Evolutionary conservation across 2,888 invertebrate genomes (phyloP).

Genomic region (Plutella xylostella): DNA sequence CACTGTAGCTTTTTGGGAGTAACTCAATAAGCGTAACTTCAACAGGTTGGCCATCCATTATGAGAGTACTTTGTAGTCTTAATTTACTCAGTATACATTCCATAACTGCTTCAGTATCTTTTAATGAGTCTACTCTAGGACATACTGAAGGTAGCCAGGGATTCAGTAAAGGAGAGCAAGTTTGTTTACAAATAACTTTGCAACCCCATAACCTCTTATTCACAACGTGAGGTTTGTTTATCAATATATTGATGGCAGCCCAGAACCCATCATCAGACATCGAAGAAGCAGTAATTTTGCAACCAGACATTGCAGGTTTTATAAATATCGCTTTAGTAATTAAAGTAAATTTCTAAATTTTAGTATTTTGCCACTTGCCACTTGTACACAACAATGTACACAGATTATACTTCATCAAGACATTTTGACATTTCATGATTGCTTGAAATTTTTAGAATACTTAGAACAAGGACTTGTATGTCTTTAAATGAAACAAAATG

Average conservation of each 20-base stretch:
- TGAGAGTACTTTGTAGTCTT: not conserved
- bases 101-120: not conserved
- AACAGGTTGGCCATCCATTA: conserved; percentile 10
- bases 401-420: too few species aligned
- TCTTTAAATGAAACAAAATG: too few species aligned
- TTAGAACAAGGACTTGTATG: too few species aligned
- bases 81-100: not conserved
- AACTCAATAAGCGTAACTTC: conserved; percentile 41
- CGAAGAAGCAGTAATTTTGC: not conserved
- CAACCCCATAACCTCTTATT: conserved; percentile 77
- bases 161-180: conserved; percentile 16
- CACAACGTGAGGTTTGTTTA: conserved; percentile 76
- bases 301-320: not conserved
- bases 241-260: conserved; percentile 72
- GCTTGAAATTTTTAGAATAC: too few species aligned
- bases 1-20: conserved; percentile 43
- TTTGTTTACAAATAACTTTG: conserved; percentile 31
- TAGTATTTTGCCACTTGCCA: too few species aligned
- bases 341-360: too few species aligned
- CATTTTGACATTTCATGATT: too few species aligned
- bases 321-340: too few species aligned
- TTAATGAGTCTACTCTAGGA: not conserved
- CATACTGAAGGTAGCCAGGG: not conserved
- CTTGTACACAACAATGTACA: too few species aligned
- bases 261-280: conserved; percentile 60